These are phyloP conservation scores for Delphinapterus leucas DNA, from an alignment of 2,113 vertebrate genomes.

Conservation along the genomic window DNA sequence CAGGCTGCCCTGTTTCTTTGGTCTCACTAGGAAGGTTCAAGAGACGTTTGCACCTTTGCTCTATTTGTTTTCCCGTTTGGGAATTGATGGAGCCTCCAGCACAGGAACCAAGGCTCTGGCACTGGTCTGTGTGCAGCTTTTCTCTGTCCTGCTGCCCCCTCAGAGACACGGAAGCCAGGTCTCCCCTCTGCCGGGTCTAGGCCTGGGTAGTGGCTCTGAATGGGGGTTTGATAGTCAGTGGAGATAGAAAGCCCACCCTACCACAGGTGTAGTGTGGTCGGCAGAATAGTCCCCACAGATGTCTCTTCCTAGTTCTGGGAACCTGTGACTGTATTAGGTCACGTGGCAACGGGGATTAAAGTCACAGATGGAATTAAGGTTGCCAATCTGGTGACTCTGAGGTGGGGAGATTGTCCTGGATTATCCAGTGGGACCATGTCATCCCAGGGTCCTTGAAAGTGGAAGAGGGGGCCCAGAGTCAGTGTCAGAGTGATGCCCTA, in stretches of 20 bases:
- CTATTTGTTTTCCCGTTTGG: background rate
- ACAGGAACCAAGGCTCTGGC: background rate
- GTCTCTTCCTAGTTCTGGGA: background rate
- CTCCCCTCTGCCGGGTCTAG: background rate
- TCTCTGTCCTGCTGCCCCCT: no score
- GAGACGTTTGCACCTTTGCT: background rate
- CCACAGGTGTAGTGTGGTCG: no score
- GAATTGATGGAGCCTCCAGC: background rate
- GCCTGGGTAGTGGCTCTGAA: fast-evolving
- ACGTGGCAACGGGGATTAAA: background rate
- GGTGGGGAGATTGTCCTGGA: background rate
- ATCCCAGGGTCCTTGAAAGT: background rate
- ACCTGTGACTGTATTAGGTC: no score
- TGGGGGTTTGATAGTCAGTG: background rate
- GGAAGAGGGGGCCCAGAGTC: background rate
- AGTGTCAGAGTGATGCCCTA: fast-evolving
- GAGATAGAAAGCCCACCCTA: no score
- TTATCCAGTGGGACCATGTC: background rate
- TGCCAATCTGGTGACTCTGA: no score
- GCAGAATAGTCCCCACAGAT: background rate
- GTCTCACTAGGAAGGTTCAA: background rate
- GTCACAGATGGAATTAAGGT: background rate
- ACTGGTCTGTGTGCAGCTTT: fast-evolving
- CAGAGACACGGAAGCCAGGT: fast-evolving
- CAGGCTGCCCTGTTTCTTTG: background rate